A percentile compares a stretch with the other conserved stretches of the same genome.
phyloP scores from a whole-genome alignment of 2,888 invertebrate species.

The Melangyna quadrimaculata region DNA sequence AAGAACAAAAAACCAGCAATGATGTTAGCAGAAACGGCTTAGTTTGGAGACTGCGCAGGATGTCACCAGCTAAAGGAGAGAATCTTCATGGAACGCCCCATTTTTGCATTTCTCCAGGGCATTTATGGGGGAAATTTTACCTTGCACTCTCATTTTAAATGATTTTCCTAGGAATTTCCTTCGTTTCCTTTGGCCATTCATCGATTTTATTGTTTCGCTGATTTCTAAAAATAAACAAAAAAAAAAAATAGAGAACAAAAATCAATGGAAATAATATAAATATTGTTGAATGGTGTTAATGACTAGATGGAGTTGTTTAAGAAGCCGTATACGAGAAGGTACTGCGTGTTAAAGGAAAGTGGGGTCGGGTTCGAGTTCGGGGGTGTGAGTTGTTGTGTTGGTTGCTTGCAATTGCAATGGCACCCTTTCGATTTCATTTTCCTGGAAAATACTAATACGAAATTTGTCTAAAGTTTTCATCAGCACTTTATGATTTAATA shows the following conservation, averaged over 20 bases:
- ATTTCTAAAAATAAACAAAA: conserved; percentile 59
- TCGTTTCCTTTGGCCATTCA: conserved; percentile 19
- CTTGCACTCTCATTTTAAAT: conserved; percentile 30
- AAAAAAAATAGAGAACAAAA: conserved; percentile 27
- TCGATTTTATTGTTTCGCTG: conserved; percentile 42
- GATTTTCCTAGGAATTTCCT: conserved; percentile 42
- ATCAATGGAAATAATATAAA: conserved; percentile 33
- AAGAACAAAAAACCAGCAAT: neutral
- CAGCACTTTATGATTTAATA: conserved; percentile 59
- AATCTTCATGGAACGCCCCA: conserved; percentile 48
- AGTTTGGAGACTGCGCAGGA: conserved; percentile 59
- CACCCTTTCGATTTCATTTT: conserved; percentile 66
- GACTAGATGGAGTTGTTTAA: conserved; percentile 45
- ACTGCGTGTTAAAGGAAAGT: neutral
- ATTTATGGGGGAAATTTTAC: conserved; percentile 24
- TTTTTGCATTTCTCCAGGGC: conserved; percentile 41
- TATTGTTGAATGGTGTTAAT: conserved; percentile 53
- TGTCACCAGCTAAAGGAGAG: conserved; percentile 46
- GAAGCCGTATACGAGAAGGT: neutral
- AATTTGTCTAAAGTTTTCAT: conserved; percentile 69
- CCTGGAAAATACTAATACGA: conserved; percentile 15
- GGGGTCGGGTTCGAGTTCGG: neutral
- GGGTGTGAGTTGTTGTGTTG: neutral
- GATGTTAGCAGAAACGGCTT: neutral
- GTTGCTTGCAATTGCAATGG: neutral